phyloP scores from a whole-genome alignment of 2,888 invertebrate species.

The Elmis aenea region DNA sequence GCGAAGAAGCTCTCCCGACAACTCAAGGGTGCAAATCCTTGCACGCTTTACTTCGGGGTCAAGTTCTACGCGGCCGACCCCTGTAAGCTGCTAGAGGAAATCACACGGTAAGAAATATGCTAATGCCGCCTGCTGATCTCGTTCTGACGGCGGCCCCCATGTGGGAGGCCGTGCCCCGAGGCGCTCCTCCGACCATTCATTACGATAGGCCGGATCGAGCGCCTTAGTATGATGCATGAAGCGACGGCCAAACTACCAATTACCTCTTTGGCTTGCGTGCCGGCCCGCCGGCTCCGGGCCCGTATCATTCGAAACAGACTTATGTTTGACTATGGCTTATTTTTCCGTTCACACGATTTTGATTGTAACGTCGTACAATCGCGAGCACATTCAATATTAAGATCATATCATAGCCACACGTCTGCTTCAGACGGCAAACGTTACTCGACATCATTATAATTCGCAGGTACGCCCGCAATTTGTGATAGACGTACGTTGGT shows the following conservation, averaged over 20 bases:
- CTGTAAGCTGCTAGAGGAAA: conserved; percentile 92
- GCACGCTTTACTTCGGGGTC: conserved; percentile 92
- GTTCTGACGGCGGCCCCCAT: conserved; percentile 22
- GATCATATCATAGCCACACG: too few relatives aligned
- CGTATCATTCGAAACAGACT: background rate
- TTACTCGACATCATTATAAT: too few relatives aligned
- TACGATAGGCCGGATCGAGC: conserved; percentile 19
- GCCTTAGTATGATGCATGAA: conserved; percentile 18
- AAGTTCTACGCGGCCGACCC: conserved; percentile 98
- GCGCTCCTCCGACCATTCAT: conserved; percentile 23
- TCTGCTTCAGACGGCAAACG: too few relatives aligned
- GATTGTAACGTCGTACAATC: too few relatives aligned
- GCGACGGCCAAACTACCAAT: conserved; percentile 30
- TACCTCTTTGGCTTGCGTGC: conserved; percentile 24
- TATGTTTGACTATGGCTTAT: background rate
- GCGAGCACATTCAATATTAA: too few relatives aligned
- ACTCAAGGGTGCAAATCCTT: conserved; percentile 62
- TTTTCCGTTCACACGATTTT: background rate
- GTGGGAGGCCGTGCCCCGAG: conserved; percentile 24
- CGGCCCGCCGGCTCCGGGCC: conserved; percentile 8
- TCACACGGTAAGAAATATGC: conserved; percentile 68
- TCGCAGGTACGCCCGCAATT: too few relatives aligned
- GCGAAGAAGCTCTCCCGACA: conserved; percentile 84
- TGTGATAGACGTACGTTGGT: too few relatives aligned
- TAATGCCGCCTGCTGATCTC: conserved; percentile 21